Evolutionary conservation across 1,140 invertebrate species (phyloP).

Genomic region (Adelges cooleyi): DNA sequence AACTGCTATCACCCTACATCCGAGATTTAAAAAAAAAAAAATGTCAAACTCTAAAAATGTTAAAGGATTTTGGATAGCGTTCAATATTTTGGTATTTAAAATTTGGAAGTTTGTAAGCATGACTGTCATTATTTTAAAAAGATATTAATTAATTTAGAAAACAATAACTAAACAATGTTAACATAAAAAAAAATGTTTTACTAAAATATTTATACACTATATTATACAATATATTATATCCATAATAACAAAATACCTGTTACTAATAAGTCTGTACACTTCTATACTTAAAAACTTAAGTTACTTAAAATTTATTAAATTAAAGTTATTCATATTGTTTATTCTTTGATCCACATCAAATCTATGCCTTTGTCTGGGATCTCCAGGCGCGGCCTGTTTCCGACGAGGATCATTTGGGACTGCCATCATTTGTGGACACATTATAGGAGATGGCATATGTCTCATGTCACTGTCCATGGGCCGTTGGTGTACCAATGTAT

Average conservation of each 20-base stretch:
- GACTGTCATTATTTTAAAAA: no score
- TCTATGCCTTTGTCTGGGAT: constrained; percentile 16
- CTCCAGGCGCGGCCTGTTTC: constrained; percentile 8
- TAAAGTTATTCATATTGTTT: constrained; percentile 20
- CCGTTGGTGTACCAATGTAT: not conserved
- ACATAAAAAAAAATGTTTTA: no score
- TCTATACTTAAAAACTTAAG: not conserved
- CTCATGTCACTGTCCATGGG: constrained; percentile 26
- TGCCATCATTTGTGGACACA: constrained; percentile 26
- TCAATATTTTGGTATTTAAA: no score
- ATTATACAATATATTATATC: not conserved
- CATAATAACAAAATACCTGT: no score
- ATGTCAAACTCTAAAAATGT: no score
- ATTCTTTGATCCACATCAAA: constrained; percentile 25
- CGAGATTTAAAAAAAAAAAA: no score
- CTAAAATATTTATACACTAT: not conserved
- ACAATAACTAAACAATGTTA: no score
- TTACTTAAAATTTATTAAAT: not conserved
- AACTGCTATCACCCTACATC: no score
- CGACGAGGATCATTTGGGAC: constrained; percentile 20
- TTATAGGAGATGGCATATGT: constrained; percentile 9
- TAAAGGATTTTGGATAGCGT: no score
- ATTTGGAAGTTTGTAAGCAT: no score
- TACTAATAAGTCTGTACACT: not conserved
- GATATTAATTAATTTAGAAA: no score